A percentile compares a stretch with the other conserved stretches of the same genome.
Evolutionary conservation across 2,888 invertebrate genomes (phyloP).

Genomic region (Lasioglossum pauxillum): DNA sequence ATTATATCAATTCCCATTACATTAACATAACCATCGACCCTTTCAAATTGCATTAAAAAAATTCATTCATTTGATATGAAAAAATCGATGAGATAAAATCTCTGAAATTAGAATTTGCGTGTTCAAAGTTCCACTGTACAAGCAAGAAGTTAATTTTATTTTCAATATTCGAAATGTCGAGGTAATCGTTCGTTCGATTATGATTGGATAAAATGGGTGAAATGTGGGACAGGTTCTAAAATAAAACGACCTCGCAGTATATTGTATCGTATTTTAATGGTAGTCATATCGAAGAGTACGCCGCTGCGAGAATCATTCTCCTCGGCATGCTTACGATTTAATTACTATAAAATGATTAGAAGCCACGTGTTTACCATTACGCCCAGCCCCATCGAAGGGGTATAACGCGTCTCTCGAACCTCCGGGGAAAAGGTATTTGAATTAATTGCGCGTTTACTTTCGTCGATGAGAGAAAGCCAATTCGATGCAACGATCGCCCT

Average conservation of each 20-base stretch:
- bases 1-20: no score
- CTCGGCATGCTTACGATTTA: conserved; percentile 48
- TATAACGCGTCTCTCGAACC: conserved; percentile 55
- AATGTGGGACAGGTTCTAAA: background rate
- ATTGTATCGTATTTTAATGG: conserved; percentile 67
- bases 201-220: background rate
- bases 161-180: no score
- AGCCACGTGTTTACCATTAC: conserved; percentile 58
- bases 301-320: conserved; percentile 50
- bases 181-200: background rate
- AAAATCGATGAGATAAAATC: no score
- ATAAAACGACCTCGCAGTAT: conserved; percentile 23
- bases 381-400: conserved; percentile 43
- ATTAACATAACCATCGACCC: no score
- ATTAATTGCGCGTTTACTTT: conserved; percentile 74
- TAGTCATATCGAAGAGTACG: conserved; percentile 72
- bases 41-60: no score
- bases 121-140: no score
- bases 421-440: conserved; percentile 45
- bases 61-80: no score
- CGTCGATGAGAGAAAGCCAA: conserved; percentile 77
- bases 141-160: no score
- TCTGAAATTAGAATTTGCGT: no score
- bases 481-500: conserved; percentile 60
- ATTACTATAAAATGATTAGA: conserved; percentile 71